phyloP scores from a whole-genome alignment of 2,797 vertebrate species.

The Channa striata region DNA sequence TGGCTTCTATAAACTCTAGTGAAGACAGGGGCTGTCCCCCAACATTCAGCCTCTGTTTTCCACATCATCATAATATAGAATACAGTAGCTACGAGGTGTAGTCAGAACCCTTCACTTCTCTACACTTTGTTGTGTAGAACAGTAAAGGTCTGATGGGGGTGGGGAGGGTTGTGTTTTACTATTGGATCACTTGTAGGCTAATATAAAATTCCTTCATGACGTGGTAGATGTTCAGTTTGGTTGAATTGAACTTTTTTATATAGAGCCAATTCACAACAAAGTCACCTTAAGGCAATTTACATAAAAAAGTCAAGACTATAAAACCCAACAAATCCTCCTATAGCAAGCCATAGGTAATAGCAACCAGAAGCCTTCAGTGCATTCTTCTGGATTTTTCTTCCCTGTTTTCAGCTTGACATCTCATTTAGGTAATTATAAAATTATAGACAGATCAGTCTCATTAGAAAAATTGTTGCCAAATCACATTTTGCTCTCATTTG shows the following conservation, averaged over 20 bases:
- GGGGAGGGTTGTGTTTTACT: no score
- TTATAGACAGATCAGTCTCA: conserved; percentile 41
- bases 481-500: conserved; percentile 67
- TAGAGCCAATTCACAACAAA: no score
- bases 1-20: conserved; percentile 54
- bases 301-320: no score
- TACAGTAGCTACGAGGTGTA: not conserved
- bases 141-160: no score
- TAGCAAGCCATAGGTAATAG: no score
- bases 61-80: conserved; percentile 26
- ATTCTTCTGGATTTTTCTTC: conserved; percentile 42
- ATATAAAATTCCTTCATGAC: no score
- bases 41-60: conserved; percentile 41
- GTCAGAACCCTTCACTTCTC: not conserved
- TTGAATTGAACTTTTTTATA: no score
- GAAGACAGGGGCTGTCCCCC: conserved; percentile 24
- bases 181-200: no score
- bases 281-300: no score
- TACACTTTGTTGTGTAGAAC: not conserved
- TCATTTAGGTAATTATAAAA: conserved; percentile 49
- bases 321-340: no score
- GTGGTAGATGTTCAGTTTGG: no score
- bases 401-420: conserved; percentile 38
- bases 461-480: conserved; percentile 51
- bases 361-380: conserved; percentile 51